Conservation (phyloP, 2,888 invertebrate species). For the Himalopsyche japonica region DNA sequence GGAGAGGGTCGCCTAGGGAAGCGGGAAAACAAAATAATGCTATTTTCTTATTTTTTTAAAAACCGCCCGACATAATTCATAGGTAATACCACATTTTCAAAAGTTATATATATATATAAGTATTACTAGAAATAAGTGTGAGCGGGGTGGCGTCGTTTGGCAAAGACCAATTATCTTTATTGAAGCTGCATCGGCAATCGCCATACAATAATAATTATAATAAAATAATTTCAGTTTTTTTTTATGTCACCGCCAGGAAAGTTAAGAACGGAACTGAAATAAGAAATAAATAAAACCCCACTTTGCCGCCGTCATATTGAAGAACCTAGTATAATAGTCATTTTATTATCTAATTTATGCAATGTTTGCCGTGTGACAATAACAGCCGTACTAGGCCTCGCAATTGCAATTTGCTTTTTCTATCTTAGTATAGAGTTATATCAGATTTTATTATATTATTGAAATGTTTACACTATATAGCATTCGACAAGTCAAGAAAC, state of each 20-base stretch:
- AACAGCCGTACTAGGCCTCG: background rate
- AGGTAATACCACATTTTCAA: background rate
- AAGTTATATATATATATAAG: too few species aligned
- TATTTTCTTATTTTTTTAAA: background rate
- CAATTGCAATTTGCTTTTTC: background rate
- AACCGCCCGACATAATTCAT: background rate
- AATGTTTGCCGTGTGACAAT: constrained; percentile 1
- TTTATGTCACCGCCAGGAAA: background rate
- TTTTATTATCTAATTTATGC: constrained; percentile 22
- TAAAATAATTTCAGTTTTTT: too few species aligned
- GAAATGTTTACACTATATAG: background rate
- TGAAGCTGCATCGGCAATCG: background rate
- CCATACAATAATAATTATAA: background rate
- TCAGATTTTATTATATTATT: background rate
- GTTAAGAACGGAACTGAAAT: background rate
- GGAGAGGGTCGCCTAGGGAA: background rate
- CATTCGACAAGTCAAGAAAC: background rate
- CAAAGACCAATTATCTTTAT: background rate
- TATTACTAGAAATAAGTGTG: too few species aligned
- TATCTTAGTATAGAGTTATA: background rate
- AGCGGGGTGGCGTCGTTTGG: background rate
- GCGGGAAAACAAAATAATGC: background rate
- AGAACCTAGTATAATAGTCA: background rate
- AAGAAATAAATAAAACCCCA: background rate
- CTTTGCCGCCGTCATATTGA: background rate